These are phyloP conservation scores for Drosophila austrosaltans DNA, from an alignment of 2,888 invertebrate genomes.

Conservation along the genomic window DNA sequence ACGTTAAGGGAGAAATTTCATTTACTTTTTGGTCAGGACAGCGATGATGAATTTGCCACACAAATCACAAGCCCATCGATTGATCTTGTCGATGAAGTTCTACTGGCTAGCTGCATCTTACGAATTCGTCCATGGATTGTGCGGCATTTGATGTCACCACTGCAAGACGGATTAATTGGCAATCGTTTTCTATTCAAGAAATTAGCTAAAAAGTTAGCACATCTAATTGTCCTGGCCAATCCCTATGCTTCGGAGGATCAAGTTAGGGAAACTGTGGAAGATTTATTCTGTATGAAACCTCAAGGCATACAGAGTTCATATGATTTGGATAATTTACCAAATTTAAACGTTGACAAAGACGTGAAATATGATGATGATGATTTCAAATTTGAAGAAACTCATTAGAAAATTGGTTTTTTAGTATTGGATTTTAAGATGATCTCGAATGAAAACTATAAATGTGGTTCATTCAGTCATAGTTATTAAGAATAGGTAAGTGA, in stretches of 20 bases:
- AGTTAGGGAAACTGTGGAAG: constrained; percentile 73
- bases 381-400: background rate
- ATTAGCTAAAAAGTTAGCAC: constrained; percentile 77
- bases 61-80: constrained; percentile 77
- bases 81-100: constrained; percentile 78
- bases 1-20: constrained; percentile 70
- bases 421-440: background rate
- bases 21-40: constrained; percentile 80
- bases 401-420: background rate
- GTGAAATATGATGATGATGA: constrained; percentile 27
- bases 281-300: constrained; percentile 76
- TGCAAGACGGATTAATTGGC: constrained; percentile 79
- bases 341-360: constrained; percentile 38
- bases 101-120: constrained; percentile 78
- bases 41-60: constrained; percentile 80
- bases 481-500: background rate
- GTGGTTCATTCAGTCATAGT: background rate
- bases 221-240: constrained; percentile 73
- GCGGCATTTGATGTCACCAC: constrained; percentile 79
- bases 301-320: constrained; percentile 62
- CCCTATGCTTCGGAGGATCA: constrained; percentile 79
- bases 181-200: constrained; percentile 82
- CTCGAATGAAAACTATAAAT: background rate
- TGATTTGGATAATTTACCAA: constrained; percentile 69
- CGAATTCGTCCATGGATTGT: constrained; percentile 82